Conservation (phyloP, 2,797 vertebrate genomes). For the Mormyrops attenuatus region DNA sequence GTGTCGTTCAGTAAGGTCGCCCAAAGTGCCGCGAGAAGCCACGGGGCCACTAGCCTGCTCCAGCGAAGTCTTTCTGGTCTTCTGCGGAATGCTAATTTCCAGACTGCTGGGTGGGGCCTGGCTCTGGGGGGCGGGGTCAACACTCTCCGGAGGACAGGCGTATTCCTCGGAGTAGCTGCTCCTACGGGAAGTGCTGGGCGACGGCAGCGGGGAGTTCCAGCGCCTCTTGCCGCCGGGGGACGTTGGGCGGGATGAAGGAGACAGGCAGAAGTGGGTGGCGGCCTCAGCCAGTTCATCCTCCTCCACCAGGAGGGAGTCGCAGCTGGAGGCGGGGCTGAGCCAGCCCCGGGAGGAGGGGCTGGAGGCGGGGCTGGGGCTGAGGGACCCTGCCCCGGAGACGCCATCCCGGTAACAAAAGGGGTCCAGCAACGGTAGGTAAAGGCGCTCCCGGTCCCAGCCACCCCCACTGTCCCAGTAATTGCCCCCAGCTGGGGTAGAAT, state of each 20-base stretch:
- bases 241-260: slow-evolving; percentile 68
- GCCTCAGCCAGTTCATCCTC: slow-evolving; percentile 83
- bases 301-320: slow-evolving; percentile 79
- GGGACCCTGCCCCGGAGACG: slow-evolving; percentile 59
- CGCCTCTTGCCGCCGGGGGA: slow-evolving; percentile 84
- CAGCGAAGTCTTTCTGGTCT: slow-evolving; percentile 80
- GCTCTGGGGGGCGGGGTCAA: slow-evolving; percentile 48
- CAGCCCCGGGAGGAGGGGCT: slow-evolving; percentile 83
- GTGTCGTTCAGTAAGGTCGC: neutral
- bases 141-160: slow-evolving; percentile 46
- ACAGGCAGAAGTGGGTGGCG: slow-evolving; percentile 69
- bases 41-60: slow-evolving; percentile 63
- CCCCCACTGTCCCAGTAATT: slow-evolving; percentile 64
- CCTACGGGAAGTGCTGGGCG: slow-evolving; percentile 70
- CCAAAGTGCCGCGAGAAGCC: neutral
- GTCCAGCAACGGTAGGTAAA: slow-evolving; percentile 75
- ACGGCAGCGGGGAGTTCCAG: slow-evolving; percentile 69
- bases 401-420: slow-evolving; percentile 77
- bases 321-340: slow-evolving; percentile 82
- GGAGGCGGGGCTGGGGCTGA: slow-evolving; percentile 83
- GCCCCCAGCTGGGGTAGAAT: slow-evolving; percentile 48
- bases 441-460: slow-evolving; percentile 76
- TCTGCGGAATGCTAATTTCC: slow-evolving; percentile 82
- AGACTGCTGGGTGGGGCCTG: slow-evolving; percentile 54
- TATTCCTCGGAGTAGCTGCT: slow-evolving; percentile 79